Evolutionary conservation across 1,140 invertebrate species (phyloP).

Genomic region (Dendroctonus ponderosae): DNA sequence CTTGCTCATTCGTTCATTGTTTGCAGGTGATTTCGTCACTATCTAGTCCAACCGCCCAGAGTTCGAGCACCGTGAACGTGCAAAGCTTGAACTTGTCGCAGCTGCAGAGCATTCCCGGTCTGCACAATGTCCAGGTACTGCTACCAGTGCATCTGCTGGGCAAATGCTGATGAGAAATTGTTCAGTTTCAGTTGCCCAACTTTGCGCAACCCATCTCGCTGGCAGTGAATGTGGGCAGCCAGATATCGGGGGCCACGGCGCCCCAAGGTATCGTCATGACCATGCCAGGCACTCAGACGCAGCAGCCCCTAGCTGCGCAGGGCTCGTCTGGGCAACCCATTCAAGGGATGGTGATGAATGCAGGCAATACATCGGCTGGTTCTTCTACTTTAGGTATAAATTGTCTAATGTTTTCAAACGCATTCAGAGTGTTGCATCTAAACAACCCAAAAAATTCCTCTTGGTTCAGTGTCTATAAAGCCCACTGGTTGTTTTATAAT

Average conservation of each 20-base stretch:
- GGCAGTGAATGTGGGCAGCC: constrained; percentile 65
- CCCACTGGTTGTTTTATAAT: constrained; percentile 1
- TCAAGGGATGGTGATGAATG: constrained; percentile 47
- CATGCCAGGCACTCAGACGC: constrained; percentile 48
- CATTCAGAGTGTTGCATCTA: background rate
- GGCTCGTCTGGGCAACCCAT: constrained; percentile 40
- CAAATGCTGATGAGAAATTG: background rate
- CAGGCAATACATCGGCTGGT: constrained; percentile 32
- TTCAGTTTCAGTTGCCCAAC: constrained; percentile 70
- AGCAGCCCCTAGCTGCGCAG: constrained; percentile 46
- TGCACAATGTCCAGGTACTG: constrained; percentile 70
- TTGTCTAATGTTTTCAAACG: background rate
- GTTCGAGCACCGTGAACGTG: constrained; percentile 56
- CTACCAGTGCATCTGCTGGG: background rate
- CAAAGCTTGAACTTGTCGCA: constrained; percentile 76
- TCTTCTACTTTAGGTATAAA: constrained; percentile 52
- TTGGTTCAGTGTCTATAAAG: too few species aligned
- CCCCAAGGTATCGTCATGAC: constrained; percentile 49
- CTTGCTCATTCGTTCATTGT: background rate
- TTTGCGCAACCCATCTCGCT: constrained; percentile 75
- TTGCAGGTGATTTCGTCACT: constrained; percentile 51
- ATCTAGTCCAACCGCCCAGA: constrained; percentile 60
- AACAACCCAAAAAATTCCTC: background rate
- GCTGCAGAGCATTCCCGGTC: constrained; percentile 68
- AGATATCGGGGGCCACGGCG: constrained; percentile 44